Base-by-base conservation (phyloP, 2,113 vertebrate species). In the Ptychochromis oligacanthus region DNA sequence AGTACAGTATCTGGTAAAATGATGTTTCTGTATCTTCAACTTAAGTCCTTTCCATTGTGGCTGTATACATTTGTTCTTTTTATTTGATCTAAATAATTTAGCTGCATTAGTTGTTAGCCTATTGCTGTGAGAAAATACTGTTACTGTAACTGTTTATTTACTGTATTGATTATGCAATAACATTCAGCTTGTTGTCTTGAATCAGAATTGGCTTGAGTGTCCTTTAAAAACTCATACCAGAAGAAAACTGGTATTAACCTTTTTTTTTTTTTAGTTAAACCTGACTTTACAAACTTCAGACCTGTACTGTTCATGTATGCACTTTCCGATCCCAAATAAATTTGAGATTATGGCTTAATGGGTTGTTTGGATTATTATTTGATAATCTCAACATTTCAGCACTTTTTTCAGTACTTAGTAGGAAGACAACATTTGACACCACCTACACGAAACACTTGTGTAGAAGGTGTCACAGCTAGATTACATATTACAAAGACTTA, bases 301-400 rank as follows among this genome's bases (percentile, higher is more conserved):
- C 78, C 82, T 85, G 65, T 70, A 84, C 54, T 91, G 87, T 92
- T 91, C 57, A 62, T 88, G 89, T 93, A 85, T 86, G 88, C 89
- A 93, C 93, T 90, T 93, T 93, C 55, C 89, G 22, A 90, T 83
- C 80, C 86, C 49, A 83, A 94, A 94, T 93, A 94, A 93, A 94
- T 74, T 78, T 87, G 28, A 92, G 43, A 86, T 55, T 77, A 87
- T 79, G 57, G 20, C 76, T 80, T 24, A 70, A 82, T 26, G 1
- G 70, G 17, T 60, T 52, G 55, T 56, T 86, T 1, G 46, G 55
- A 72, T 56, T 86, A 10, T 85, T 46, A 49, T 84, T 90, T 81
- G 1, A 57, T 72, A 24, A 75, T 2, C 28, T 77, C 1, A 75
- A 2, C 13, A 70, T 72, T 72, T 72, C 65, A 57, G 43, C 14